Conservation (phyloP, 2,113 vertebrate species). For the Bubo bubo region DNA sequence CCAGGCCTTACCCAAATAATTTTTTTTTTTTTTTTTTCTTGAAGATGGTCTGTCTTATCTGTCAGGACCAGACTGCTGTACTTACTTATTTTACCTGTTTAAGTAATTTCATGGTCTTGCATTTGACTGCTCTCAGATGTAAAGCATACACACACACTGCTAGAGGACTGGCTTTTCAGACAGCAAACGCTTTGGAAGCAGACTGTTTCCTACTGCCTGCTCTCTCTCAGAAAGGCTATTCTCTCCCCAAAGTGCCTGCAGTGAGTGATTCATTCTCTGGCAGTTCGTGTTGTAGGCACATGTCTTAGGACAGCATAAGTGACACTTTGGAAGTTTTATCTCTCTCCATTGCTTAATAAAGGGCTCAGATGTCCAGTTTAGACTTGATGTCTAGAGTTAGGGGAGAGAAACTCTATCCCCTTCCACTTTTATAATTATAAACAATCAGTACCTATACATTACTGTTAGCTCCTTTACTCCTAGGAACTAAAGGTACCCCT, state of each 20-base stretch:
- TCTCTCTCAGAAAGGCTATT: neutral
- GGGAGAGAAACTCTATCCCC: neutral
- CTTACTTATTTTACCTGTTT: neutral
- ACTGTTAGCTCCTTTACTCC: neutral
- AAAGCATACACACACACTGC: neutral
- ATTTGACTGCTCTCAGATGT: fast-evolving
- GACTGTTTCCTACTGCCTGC: neutral
- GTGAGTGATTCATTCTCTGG: neutral
- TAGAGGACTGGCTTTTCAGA: neutral
- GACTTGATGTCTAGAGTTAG: neutral
- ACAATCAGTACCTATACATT: neutral
- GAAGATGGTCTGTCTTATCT: neutral
- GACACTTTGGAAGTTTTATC: fast-evolving
- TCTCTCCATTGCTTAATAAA: neutral
- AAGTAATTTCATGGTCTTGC: neutral
- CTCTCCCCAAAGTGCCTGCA: fast-evolving
- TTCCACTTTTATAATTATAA: neutral
- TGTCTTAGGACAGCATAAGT: neutral
- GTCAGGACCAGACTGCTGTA: neutral
- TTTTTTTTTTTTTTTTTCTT: fast-evolving
- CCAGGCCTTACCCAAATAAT: neutral
- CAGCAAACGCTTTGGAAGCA: neutral
- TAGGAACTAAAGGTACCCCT: neutral
- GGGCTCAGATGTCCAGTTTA: neutral
- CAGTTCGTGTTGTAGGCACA: neutral